Conservation (phyloP, 2,888 invertebrate species). For the Melipona beecheii region DNA sequence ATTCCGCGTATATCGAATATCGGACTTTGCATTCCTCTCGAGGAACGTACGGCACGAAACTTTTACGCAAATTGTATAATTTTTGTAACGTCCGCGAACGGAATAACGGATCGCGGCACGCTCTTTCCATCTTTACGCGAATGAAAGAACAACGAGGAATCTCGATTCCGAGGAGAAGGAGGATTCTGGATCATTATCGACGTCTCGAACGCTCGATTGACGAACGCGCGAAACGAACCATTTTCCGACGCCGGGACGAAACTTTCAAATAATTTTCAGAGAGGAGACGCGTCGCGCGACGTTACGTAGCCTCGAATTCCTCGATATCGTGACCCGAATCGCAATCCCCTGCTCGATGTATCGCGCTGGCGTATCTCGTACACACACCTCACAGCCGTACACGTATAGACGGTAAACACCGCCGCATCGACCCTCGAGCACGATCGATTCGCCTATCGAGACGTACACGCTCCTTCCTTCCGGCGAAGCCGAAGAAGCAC, state of each 20-base stretch:
- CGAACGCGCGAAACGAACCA: not conserved
- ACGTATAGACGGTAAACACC: constrained; percentile 25
- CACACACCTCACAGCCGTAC: constrained; percentile 4
- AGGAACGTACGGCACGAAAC: not conserved
- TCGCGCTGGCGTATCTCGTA: constrained; percentile 11
- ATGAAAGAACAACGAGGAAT: not conserved
- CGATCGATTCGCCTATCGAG: constrained; percentile 30
- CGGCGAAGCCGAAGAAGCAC: constrained; percentile 12
- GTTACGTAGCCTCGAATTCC: constrained; percentile 1
- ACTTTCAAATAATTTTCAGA: not conserved
- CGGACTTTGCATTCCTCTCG: not conserved
- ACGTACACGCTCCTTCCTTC: constrained; percentile 10
- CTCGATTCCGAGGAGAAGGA: not conserved
- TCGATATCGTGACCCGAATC: constrained; percentile 31
- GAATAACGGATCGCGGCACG: not conserved
- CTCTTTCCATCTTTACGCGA: not conserved
- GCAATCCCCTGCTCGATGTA: constrained; percentile 3
- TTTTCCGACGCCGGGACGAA: not conserved
- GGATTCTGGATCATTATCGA: not conserved
- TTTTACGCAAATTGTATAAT: too few relatives aligned
- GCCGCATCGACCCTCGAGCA: constrained; percentile 5
- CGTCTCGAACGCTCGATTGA: too few relatives aligned
- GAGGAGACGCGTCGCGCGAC: too few relatives aligned
- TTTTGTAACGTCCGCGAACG: not conserved
- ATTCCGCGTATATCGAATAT: not conserved